phyloP scores from a whole-genome alignment of 2,797 vertebrate genomes.

The Anguilla marmorata region DNA sequence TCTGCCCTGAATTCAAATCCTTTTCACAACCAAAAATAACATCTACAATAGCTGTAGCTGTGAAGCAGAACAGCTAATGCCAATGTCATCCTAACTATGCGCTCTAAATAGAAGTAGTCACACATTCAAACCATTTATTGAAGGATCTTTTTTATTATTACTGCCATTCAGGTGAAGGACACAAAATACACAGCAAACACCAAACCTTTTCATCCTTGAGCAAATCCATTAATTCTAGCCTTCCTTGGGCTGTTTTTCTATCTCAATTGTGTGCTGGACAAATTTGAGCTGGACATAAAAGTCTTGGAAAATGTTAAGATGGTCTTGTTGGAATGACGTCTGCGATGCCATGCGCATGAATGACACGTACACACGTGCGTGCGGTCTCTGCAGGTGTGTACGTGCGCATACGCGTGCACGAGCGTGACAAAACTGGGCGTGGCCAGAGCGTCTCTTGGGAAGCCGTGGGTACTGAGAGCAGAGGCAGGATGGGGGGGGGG shows the following conservation, averaged over 20 bases:
- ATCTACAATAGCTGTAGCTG: not conserved
- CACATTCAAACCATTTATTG: not conserved
- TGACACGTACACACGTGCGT: not conserved
- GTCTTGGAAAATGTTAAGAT: not conserved
- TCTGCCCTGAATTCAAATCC: not conserved
- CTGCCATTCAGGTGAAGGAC: not conserved
- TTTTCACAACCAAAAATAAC: not conserved
- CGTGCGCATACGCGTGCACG: not conserved
- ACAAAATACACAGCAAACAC: not conserved
- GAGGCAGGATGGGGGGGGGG: constrained; percentile 59
- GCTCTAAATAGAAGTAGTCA: not conserved
- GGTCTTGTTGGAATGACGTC: not conserved
- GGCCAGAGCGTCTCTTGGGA: not conserved
- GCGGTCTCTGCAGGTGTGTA: not conserved
- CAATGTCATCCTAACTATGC: not conserved
- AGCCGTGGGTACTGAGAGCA: not conserved
- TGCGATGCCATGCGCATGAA: not conserved
- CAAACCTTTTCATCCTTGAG: not conserved
- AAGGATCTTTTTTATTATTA: not conserved
- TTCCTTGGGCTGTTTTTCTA: not conserved
- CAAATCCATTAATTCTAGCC: not conserved
- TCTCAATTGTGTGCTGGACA: not conserved
- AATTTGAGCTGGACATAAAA: not conserved
- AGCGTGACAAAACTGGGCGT: not conserved
- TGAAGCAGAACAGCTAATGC: not conserved